phyloP scores from a whole-genome alignment of 2,888 invertebrate species.

The Sphaerophoria rueppellii region DNA sequence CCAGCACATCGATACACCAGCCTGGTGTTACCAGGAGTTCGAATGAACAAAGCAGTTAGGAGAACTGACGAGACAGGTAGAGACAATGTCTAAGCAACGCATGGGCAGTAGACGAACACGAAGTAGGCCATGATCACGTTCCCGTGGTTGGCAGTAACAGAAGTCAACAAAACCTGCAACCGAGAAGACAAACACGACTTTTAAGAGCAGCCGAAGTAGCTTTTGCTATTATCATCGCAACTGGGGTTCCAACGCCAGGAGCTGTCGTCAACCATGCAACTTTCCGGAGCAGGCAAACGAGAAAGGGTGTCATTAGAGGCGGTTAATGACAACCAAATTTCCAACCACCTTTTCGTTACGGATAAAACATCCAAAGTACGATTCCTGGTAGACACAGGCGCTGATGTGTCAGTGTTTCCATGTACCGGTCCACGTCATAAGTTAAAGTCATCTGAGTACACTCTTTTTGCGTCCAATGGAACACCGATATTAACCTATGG shows the following conservation, averaged over 20 bases:
- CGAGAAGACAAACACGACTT: not conserved
- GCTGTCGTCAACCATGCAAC: not conserved
- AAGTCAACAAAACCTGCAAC: not conserved
- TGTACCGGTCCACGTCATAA: conserved; percentile 6
- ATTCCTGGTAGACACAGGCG: conserved; percentile 22
- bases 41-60: not conserved
- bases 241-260: conserved; percentile 1
- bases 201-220: not conserved
- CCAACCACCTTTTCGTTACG: conserved; percentile 15
- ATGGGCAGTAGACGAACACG: not conserved
- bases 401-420: conserved; percentile 27
- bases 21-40: no score
- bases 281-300: conserved; percentile 19
- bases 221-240: conserved; percentile 4
- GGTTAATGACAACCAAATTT: conserved; percentile 31
- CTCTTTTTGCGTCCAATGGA: conserved; percentile 24
- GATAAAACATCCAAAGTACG: not conserved
- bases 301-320: conserved; percentile 23
- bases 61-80: conserved; percentile 5
- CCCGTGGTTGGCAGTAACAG: not conserved
- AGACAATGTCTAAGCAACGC: conserved; percentile 8
- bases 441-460: conserved; percentile 17
- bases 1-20: conserved; percentile 6
- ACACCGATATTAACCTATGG: conserved; percentile 26
- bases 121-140: not conserved